phyloP scores from a whole-genome alignment of 1,140 invertebrate genomes.

The Anastatus disparis region DNA sequence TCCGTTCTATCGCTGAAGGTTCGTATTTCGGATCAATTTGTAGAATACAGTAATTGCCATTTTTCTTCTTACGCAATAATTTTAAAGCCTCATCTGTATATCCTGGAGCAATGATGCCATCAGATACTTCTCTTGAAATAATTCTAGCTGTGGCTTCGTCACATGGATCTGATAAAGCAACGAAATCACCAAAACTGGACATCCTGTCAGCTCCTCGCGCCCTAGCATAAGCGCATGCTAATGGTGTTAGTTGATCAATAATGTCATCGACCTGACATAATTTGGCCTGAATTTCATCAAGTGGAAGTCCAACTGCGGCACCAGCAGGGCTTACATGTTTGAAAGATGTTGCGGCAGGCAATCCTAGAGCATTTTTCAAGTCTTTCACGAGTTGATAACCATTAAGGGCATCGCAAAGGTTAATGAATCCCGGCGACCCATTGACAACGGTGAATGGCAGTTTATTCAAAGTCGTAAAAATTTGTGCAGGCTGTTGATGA shows the following conservation, averaged over 20 bases:
- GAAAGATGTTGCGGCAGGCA: slow-evolving; percentile 96
- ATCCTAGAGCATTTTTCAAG: slow-evolving; percentile 78
- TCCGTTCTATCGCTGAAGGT: slow-evolving; percentile 83
- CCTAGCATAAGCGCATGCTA: slow-evolving; percentile 94
- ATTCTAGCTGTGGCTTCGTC: slow-evolving; percentile 86
- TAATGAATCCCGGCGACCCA: slow-evolving; percentile 96
- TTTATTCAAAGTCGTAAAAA: slow-evolving; percentile 83
- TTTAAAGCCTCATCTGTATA: slow-evolving; percentile 86
- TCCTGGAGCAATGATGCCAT: slow-evolving; percentile 95
- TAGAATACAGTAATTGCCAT: slow-evolving; percentile 91
- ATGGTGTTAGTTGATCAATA: slow-evolving; percentile 77
- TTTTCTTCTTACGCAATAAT: slow-evolving; percentile 96
- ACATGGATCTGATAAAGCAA: slow-evolving; percentile 92
- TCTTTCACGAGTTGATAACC: slow-evolving; percentile 96
- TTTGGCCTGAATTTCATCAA: slow-evolving; percentile 80
- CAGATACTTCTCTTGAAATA: slow-evolving; percentile 86
- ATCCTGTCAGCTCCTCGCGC: slow-evolving; percentile 97
- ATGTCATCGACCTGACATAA: slow-evolving; percentile 95
- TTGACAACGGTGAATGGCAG: slow-evolving; percentile 92
- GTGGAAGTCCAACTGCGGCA: slow-evolving; percentile 87
- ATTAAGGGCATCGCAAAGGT: slow-evolving; percentile 96
- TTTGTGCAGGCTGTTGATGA: slow-evolving; percentile 95
- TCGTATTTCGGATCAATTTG: slow-evolving; percentile 91
- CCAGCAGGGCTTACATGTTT: slow-evolving; percentile 98
- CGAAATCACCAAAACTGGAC: slow-evolving; percentile 99